phyloP scores from a whole-genome alignment of 1,140 invertebrate species.

The Phymastichus coffea region DNA sequence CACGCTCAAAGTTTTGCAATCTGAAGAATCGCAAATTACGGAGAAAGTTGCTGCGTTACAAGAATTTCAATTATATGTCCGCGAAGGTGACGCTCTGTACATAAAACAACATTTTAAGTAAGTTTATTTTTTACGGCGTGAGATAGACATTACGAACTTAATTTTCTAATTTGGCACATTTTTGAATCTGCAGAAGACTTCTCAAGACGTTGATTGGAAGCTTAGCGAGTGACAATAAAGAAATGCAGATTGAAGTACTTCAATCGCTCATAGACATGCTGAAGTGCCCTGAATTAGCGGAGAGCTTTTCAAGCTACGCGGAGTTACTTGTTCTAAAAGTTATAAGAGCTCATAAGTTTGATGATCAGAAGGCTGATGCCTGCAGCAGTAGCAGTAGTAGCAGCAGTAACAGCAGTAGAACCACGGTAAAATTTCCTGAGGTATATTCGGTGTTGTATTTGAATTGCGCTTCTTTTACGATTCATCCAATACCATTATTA shows the following conservation, averaged over 20 bases:
- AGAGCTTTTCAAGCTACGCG: constrained; percentile 80
- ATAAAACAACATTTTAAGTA: constrained; percentile 62
- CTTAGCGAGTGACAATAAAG: constrained; percentile 67
- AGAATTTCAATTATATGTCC: constrained; percentile 51
- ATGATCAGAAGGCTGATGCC: constrained; percentile 40
- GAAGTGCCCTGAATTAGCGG: constrained; percentile 70
- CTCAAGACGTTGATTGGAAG: constrained; percentile 74
- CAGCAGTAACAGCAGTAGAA: constrained; percentile 42
- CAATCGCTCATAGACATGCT: constrained; percentile 80
- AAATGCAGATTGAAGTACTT: constrained; percentile 72
- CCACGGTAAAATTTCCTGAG: constrained; percentile 54
- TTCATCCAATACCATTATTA: constrained; percentile 3
- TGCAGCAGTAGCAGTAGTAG: constrained; percentile 30
- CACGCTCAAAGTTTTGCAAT: constrained; percentile 46
- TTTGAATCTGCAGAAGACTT: constrained; percentile 61
- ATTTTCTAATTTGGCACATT: background rate
- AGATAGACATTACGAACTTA: constrained; percentile 8
- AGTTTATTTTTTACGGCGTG: constrained; percentile 27
- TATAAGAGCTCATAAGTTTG: constrained; percentile 74
- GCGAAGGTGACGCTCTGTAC: constrained; percentile 47
- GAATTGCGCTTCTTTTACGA: constrained; percentile 16
- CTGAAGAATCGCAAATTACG: constrained; percentile 35
- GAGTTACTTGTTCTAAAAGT: constrained; percentile 87
- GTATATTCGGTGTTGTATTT: constrained; percentile 37
- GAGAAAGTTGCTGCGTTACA: constrained; percentile 47